Conservation (phyloP, 2,888 invertebrate species). For the Pollenia amentaria region DNA sequence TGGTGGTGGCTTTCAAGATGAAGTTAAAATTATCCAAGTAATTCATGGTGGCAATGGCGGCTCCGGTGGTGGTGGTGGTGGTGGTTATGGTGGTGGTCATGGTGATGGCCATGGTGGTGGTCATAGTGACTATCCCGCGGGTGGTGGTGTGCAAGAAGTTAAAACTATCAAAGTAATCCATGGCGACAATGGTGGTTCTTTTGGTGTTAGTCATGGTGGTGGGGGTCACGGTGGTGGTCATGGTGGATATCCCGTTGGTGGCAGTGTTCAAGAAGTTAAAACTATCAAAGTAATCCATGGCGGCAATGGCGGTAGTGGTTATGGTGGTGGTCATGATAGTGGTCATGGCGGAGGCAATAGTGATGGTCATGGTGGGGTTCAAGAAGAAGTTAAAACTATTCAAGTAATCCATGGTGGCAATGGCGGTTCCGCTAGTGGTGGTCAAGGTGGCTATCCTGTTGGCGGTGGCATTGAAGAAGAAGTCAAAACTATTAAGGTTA, state of each 20-base stretch:
- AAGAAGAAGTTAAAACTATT: slow-evolving; percentile 60
- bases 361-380: slow-evolving; percentile 11
- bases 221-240: slow-evolving; percentile 72
- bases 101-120: slow-evolving; percentile 8
- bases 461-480: slow-evolving; percentile 63
- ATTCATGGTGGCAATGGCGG: slow-evolving; percentile 45
- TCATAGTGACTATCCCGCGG: slow-evolving; percentile 55
- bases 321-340: not conserved
- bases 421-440: not conserved
- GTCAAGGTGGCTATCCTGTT: slow-evolving; percentile 42
- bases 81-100: slow-evolving; percentile 47
- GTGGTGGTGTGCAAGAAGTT: slow-evolving; percentile 58
- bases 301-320: slow-evolving; percentile 1
- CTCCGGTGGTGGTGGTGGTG: not conserved
- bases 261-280: slow-evolving; percentile 60
- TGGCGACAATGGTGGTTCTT: slow-evolving; percentile 43
- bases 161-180: slow-evolving; percentile 69
- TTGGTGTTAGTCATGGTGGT: slow-evolving; percentile 27
- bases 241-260: slow-evolving; percentile 48
- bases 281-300: slow-evolving; percentile 61
- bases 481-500: slow-evolving; percentile 77
- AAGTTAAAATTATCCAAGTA: slow-evolving; percentile 19
- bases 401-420: slow-evolving; percentile 59
- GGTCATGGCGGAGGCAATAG: slow-evolving; percentile 60
- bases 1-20: slow-evolving; percentile 58